Evolutionary conservation across 2,113 vertebrate species (phyloP).

Genomic region (Elaphurus davidianus): DNA sequence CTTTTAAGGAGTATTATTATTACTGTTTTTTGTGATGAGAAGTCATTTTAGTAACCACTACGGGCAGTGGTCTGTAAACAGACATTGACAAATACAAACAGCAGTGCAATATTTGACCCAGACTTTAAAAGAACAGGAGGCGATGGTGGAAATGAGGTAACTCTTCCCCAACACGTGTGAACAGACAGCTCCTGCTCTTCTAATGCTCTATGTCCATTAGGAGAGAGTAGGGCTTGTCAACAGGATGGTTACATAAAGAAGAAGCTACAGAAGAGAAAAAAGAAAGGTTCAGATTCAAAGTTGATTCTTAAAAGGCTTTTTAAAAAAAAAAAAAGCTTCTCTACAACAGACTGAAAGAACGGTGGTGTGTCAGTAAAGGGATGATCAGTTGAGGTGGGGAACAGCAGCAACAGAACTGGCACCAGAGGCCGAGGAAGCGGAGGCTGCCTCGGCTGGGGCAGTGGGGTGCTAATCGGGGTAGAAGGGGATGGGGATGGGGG

Average conservation of each 20-base stretch:
- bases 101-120: slow-evolving; percentile 71
- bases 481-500: background rate
- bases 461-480: background rate
- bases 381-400: background rate
- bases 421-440: background rate
- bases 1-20: slow-evolving; percentile 27
- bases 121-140: slow-evolving; percentile 73
- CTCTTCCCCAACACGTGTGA: slow-evolving; percentile 78
- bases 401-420: rapidly evolving
- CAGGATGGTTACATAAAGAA: slow-evolving; percentile 86
- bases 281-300: slow-evolving; percentile 83
- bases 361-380: background rate
- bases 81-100: slow-evolving; percentile 74
- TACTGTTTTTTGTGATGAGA: slow-evolving; percentile 31
- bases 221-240: slow-evolving; percentile 83
- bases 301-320: slow-evolving; percentile 20
- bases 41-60: background rate
- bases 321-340: background rate
- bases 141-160: slow-evolving; percentile 82
- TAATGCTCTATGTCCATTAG: slow-evolving; percentile 79
- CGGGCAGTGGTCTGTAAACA: slow-evolving; percentile 65
- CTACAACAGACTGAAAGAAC: slow-evolving; percentile 30
- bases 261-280: slow-evolving; percentile 87
- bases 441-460: background rate
- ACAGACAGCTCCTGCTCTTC: slow-evolving; percentile 79